These are phyloP conservation scores for Sesia apiformis DNA, from an alignment of 2,888 invertebrate genomes.

Conservation along the genomic window DNA sequence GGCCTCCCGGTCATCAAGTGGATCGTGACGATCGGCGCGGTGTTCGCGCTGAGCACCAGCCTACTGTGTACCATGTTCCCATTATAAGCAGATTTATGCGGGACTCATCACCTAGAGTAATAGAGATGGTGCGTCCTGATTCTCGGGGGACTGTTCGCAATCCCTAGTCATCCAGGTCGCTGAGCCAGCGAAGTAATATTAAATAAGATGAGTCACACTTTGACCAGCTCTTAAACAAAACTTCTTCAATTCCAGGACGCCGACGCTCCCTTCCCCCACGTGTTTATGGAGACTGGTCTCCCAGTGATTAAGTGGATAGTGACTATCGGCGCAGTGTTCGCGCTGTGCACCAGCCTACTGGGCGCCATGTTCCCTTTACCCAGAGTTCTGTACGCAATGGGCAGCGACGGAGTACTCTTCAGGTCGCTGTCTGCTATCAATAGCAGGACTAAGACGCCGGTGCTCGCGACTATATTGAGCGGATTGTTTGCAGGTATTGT, in stretches of 20 bases:
- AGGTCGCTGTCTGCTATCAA: constrained; percentile 80
- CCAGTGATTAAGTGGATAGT: constrained; percentile 90
- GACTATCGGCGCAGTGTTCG: constrained; percentile 92
- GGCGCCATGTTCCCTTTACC: constrained; percentile 94
- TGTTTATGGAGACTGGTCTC: constrained; percentile 86
- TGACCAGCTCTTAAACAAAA: neutral
- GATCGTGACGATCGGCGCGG: constrained; percentile 93
- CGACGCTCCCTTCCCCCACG: constrained; percentile 90
- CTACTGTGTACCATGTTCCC: constrained; percentile 92
- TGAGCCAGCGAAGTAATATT: too few species aligned
- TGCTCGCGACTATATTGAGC: constrained; percentile 83
- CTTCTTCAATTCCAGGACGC: constrained; percentile 71
- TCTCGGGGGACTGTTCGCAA: too few species aligned
- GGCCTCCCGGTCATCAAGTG: constrained; percentile 87
- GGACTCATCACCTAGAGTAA: too few species aligned
- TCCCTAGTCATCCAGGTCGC: too few species aligned
- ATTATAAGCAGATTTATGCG: constrained; percentile 89
- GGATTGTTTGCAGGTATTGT: constrained; percentile 81
- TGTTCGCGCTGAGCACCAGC: constrained; percentile 93
- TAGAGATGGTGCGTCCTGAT: too few species aligned
- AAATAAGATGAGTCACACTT: neutral
- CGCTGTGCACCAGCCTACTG: constrained; percentile 89
- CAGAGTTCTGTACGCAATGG: constrained; percentile 92
- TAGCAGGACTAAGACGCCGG: constrained; percentile 83
- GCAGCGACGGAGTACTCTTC: constrained; percentile 90